phyloP scores from a whole-genome alignment of 2,888 invertebrate genomes.

The Rosalia funebris region DNA sequence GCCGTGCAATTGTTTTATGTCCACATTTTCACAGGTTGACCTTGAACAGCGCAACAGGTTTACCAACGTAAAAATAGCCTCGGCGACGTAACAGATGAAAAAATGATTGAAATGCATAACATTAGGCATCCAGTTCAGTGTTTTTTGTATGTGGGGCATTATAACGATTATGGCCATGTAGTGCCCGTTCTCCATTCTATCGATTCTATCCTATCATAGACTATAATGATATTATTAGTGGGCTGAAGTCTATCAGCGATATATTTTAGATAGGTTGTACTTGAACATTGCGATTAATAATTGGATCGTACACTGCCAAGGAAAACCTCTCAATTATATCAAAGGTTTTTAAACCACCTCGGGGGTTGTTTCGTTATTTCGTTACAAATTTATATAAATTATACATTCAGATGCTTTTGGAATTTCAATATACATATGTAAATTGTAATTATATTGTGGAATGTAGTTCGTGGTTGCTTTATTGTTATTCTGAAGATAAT shows the following conservation, averaged over 20 bases:
- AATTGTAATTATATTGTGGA: background rate
- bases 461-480: background rate
- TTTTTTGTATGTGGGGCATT: slow-evolving; percentile 5
- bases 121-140: background rate
- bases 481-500: no score
- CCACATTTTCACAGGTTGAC: slow-evolving; percentile 32
- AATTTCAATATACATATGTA: background rate
- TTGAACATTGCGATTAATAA: background rate
- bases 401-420: background rate
- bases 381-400: background rate
- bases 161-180: background rate
- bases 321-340: slow-evolving; percentile 4
- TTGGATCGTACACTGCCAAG: background rate
- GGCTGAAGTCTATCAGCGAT: background rate
- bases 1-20: slow-evolving; percentile 34
- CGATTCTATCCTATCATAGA: background rate
- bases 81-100: slow-evolving; percentile 19
- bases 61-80: slow-evolving; percentile 30
- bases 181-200: background rate
- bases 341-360: background rate
- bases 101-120: slow-evolving; percentile 33
- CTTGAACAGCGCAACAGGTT: slow-evolving; percentile 34
- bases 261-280: background rate
- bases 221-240: background rate
- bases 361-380: background rate